Percentiles rank a stretch among this genome's conserved stretches.
These are phyloP conservation scores for Melanotaenia parkinsoni DNA, from an alignment of 2,797 vertebrate genomes.

Conservation along the genomic window DNA sequence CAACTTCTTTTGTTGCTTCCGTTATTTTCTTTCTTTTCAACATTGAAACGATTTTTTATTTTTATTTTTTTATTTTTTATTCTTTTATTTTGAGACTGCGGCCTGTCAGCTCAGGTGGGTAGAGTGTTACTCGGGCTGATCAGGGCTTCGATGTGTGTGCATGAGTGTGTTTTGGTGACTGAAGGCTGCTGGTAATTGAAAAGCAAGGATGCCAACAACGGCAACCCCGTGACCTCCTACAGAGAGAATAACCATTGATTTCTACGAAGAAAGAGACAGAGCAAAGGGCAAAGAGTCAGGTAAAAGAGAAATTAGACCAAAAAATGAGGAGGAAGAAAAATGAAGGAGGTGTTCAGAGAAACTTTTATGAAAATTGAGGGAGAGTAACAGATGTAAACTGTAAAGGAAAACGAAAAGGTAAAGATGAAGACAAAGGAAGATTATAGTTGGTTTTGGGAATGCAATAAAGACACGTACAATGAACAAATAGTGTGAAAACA, in stretches of 20 bases:
- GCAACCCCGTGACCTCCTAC: slow-evolving; percentile 80
- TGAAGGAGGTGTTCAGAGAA: neutral
- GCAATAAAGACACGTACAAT: neutral
- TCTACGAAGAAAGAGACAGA: slow-evolving; percentile 59
- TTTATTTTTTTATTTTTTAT: slow-evolving; percentile 32
- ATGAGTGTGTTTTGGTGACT: slow-evolving; percentile 45
- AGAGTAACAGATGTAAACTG: neutral
- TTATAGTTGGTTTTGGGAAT: neutral
- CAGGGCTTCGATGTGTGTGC: slow-evolving; percentile 30
- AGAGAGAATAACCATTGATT: slow-evolving; percentile 83
- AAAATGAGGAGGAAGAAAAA: slow-evolving; percentile 16
- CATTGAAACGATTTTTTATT: slow-evolving; percentile 3
- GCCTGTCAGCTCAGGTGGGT: slow-evolving; percentile 14
- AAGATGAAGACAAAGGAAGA: slow-evolving; percentile 13
- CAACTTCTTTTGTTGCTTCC: neutral
- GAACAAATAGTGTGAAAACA: neutral
- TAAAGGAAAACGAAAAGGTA: neutral
- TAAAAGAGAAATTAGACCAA: slow-evolving; percentile 32
- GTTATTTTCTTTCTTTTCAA: slow-evolving; percentile 3
- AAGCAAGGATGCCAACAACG: slow-evolving; percentile 70
- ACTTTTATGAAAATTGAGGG: neutral
- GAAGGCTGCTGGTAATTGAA: slow-evolving; percentile 84
- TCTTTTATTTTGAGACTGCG: slow-evolving; percentile 11
- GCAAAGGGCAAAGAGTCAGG: slow-evolving; percentile 22
- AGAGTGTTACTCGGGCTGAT: slow-evolving; percentile 12